These are phyloP conservation scores for Omphaloscelis lunosa DNA, from an alignment of 2,888 invertebrate species.

Conservation along the genomic window DNA sequence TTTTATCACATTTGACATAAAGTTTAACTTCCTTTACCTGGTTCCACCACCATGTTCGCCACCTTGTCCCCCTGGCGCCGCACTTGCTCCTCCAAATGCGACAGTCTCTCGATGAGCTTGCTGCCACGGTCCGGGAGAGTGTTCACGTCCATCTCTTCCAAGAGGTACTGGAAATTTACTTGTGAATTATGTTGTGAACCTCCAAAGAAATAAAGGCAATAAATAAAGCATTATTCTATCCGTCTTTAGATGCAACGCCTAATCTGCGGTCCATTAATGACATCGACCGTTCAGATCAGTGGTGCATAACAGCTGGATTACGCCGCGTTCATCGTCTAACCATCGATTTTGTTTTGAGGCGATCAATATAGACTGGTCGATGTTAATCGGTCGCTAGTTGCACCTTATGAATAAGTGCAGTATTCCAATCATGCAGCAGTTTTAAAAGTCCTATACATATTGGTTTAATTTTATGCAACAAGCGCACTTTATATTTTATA, in stretches of 20 bases:
- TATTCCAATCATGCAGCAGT: too few relatives aligned
- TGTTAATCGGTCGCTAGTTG: too few relatives aligned
- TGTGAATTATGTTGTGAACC: background rate
- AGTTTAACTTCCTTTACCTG: constrained; percentile 69
- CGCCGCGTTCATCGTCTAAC: too few relatives aligned
- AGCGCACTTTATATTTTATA: too few relatives aligned
- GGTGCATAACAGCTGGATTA: too few relatives aligned
- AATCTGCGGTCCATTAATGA: background rate
- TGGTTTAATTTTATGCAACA: too few relatives aligned
- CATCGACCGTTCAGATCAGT: too few relatives aligned
- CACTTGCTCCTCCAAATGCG: constrained; percentile 84
- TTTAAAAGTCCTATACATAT: too few relatives aligned
- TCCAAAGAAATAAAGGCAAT: background rate
- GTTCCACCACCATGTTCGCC: constrained; percentile 86
- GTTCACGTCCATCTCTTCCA: constrained; percentile 83
- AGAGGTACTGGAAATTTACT: constrained; percentile 73
- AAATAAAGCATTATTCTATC: background rate
- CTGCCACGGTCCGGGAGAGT: constrained; percentile 92
- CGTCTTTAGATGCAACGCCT: background rate
- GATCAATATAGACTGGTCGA: too few relatives aligned
- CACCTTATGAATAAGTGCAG: too few relatives aligned
- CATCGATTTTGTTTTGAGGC: too few relatives aligned
- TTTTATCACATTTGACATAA: background rate
- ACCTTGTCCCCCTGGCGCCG: constrained; percentile 86
- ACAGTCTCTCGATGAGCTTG: constrained; percentile 88